These are phyloP conservation scores for Elanoides forficatus DNA, from an alignment of 2,113 vertebrate genomes.

Conservation along the genomic window DNA sequence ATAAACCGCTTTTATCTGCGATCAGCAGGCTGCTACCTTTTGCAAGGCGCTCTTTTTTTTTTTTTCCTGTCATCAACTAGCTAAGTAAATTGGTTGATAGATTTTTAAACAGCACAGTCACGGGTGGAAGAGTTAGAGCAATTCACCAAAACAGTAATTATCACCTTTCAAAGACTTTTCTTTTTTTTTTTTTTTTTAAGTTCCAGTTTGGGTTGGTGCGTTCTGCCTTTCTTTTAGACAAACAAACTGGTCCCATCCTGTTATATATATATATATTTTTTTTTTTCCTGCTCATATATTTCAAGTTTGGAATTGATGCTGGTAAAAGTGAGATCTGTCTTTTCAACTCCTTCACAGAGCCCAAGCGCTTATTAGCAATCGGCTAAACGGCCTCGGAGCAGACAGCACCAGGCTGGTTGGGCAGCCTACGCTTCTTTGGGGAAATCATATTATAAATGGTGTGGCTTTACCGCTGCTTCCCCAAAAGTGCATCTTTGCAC, in stretches of 20 bases:
- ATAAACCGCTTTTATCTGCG: constrained; percentile 47
- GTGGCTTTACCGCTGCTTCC: background rate
- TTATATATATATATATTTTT: background rate
- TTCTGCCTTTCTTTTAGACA: background rate
- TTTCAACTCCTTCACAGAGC: background rate
- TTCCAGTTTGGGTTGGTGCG: background rate
- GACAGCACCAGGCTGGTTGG: background rate
- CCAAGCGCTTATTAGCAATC: background rate
- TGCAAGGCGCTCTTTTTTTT: background rate
- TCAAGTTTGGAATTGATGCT: background rate
- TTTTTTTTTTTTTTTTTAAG: background rate
- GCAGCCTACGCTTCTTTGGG: background rate
- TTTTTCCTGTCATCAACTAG: constrained; percentile 63
- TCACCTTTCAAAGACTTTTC: background rate
- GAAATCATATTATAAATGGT: background rate
- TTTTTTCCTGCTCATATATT: background rate
- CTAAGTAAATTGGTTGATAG: constrained; percentile 77
- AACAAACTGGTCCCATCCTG: background rate
- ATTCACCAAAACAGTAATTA: constrained; percentile 28
- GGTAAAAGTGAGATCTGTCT: background rate
- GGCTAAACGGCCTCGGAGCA: background rate
- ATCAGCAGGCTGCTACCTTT: constrained; percentile 60
- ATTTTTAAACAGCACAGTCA: constrained; percentile 71
- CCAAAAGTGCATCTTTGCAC: background rate
- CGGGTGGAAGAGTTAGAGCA: constrained; percentile 77